Evolutionary conservation across 2,888 invertebrate genomes (phyloP), one percentile per base, ranked within the genome.

Genomic region (Caenorhabditis drosophilae): DNA sequence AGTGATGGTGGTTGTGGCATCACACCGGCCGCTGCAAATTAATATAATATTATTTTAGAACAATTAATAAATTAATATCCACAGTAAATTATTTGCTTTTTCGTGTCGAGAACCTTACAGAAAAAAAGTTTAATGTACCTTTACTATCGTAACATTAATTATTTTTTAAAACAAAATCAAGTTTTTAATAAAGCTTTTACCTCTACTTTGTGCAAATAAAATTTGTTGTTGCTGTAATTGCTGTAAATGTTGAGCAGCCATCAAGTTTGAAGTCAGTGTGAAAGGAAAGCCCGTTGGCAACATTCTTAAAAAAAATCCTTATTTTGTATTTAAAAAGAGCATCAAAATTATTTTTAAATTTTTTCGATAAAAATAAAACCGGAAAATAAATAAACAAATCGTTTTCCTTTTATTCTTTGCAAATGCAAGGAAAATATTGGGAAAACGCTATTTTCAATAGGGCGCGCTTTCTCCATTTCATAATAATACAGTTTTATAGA

Each of bases 181-280:
- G 27, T 26, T 40, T 20, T 50, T 50, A 23, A 7, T 22, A 22
- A 35, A 4, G 18, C 12, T 31, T 22, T 48, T 53, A 56, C 61
- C 42, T 62, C 61, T 47, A 20, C 52, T 36, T 31, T 62, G 55
- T 22, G 56, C 27, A 4, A 56, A 52, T 1, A 62, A 2, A n/a
- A n/a, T n/a, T n/a, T n/a, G n/a, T n/a, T n/a, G n/a, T n/a, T n/a
- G n/a, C n/a, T n/a, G n/a, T 48, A 42, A 23, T 15, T 62, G 61
- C 20, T 55, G 61, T n/a, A n/a, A n/a, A n/a, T n/a, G n/a, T 31
- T 57, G 56, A 3, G 56, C 56, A 15, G 55, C 55, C 27, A 62
- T 23, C 4, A 52, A 16, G 12, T 38, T 52, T 1, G 41, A 51
- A 26, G 50, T 51, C 4, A 55, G 27, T 15, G 16, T n/a, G 16